These are phyloP conservation scores for Pentalonia nigronervosa DNA, from an alignment of 1,140 invertebrate species.

Conservation along the genomic window DNA sequence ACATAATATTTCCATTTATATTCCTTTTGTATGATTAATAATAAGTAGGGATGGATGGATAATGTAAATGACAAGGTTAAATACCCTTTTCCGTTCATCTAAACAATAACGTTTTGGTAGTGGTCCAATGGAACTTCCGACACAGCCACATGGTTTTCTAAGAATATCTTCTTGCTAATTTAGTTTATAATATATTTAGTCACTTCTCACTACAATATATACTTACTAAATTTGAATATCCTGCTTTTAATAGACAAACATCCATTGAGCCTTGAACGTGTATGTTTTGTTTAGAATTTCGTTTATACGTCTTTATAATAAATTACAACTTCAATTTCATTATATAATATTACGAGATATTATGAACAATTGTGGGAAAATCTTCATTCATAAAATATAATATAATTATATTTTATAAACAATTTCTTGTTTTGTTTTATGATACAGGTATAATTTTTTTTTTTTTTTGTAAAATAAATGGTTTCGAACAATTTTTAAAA, in stretches of 20 bases:
- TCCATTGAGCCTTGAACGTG: background rate
- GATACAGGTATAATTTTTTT: background rate
- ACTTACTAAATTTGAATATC: background rate
- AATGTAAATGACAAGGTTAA: background rate
- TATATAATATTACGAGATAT: background rate
- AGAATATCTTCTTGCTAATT: background rate
- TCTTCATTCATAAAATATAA: background rate
- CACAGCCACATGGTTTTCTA: background rate
- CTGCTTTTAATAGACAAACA: background rate
- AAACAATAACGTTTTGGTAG: background rate
- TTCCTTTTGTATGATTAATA: constrained; percentile 24
- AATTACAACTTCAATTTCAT: background rate
- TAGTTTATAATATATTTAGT: background rate
- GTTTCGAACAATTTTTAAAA: background rate
- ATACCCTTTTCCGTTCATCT: background rate
- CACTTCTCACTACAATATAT: background rate
- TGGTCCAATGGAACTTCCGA: background rate
- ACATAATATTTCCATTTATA: constrained; percentile 37
- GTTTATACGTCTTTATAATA: background rate
- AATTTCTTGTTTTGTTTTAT: background rate
- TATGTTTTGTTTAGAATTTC: background rate
- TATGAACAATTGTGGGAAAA: background rate
- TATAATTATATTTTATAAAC: background rate
- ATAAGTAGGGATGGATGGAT: background rate
- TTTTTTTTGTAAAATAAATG: background rate